phyloP scores from a whole-genome alignment of 1,140 invertebrate species.

The Aplysia californica region DNA sequence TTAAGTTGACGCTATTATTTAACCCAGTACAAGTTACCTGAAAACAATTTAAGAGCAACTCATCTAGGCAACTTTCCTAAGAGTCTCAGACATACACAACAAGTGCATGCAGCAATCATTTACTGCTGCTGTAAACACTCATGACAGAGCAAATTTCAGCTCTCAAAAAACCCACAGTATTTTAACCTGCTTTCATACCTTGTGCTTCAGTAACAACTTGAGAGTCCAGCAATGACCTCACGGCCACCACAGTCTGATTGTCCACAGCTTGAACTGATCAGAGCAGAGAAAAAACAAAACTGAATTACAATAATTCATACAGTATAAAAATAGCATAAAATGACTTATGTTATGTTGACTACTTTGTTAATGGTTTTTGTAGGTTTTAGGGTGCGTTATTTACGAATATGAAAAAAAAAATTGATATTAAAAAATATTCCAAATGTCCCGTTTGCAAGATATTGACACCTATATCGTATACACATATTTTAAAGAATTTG shows the following conservation, averaged over 20 bases:
- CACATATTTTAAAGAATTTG: no score
- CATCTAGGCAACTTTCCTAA: neutral
- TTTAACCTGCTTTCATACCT: conserved; percentile 30
- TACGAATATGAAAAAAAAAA: neutral
- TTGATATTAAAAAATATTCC: conserved; percentile 3
- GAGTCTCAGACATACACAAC: no score
- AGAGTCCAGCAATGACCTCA: conserved; percentile 60
- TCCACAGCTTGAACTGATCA: conserved; percentile 40
- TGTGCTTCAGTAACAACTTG: conserved; percentile 45
- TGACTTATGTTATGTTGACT: neutral
- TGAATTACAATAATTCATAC: neutral
- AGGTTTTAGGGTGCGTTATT: no score
- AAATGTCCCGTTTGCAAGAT: neutral
- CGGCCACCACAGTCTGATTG: conserved; percentile 60
- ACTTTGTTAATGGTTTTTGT: no score
- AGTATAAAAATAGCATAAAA: neutral
- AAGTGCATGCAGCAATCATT: no score
- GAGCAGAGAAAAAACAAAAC: neutral
- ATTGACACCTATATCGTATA: no score
- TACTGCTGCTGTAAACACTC: no score
- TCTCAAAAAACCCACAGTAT: neutral
- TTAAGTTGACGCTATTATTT: neutral
- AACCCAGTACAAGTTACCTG: neutral
- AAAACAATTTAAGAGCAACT: no score
- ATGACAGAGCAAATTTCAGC: no score